phyloP scores from a whole-genome alignment of 2,797 vertebrate species.

The Loriculus beryllinus region DNA sequence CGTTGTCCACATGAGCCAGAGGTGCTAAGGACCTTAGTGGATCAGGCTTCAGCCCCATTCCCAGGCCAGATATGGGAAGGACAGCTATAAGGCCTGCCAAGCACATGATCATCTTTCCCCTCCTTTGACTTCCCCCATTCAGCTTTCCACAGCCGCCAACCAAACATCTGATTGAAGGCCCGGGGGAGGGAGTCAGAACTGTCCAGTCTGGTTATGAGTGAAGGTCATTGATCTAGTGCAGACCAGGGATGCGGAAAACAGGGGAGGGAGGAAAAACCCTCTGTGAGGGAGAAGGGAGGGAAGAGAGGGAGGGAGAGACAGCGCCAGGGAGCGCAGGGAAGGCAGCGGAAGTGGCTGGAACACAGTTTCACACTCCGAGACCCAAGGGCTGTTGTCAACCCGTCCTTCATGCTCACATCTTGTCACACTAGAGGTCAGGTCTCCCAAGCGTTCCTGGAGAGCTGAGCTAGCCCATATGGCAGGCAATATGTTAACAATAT shows the following conservation, averaged over 20 bases:
- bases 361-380: slow-evolving; percentile 67
- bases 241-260: slow-evolving; percentile 66
- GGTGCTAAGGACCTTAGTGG: background rate
- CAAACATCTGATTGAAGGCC: slow-evolving; percentile 75
- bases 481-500: slow-evolving; percentile 76
- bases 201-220: slow-evolving; percentile 78
- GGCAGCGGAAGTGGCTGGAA: slow-evolving; percentile 57
- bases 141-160: slow-evolving; percentile 51
- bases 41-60: background rate
- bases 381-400: slow-evolving; percentile 68
- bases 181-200: slow-evolving; percentile 74
- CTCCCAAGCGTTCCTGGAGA: slow-evolving; percentile 76
- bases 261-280: slow-evolving; percentile 54
- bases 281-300: background rate
- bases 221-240: slow-evolving; percentile 77
- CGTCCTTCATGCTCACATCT: slow-evolving; percentile 75
- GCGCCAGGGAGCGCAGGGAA: background rate
- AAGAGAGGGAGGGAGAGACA: background rate
- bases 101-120: background rate
- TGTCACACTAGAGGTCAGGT: slow-evolving; percentile 76
- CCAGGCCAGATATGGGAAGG: background rate
- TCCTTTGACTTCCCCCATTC: slow-evolving; percentile 4
- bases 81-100: background rate
- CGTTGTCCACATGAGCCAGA: rapidly evolving
- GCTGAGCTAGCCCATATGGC: slow-evolving; percentile 75